Percentiles rank a stretch among this genome's conserved stretches.
Conservation (phyloP, 1,140 invertebrate species). For the Bombus breviceps region DNA sequence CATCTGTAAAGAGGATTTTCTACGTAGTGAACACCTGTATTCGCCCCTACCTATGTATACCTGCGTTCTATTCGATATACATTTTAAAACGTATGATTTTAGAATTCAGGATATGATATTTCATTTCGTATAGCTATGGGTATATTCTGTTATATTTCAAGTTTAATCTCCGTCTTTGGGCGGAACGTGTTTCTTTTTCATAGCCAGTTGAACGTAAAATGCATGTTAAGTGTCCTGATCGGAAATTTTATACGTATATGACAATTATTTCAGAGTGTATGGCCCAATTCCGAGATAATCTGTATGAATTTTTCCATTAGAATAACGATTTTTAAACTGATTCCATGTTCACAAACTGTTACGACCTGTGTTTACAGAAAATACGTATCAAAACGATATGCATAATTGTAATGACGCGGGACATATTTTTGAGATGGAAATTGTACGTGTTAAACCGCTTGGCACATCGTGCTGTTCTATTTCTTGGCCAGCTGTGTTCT, state of each 20-base stretch:
- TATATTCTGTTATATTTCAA: background rate
- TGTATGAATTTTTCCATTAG: too few relatives aligned
- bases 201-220: background rate
- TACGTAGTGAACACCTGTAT: constrained; percentile 35
- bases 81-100: background rate
- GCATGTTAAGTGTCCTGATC: background rate
- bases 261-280: background rate
- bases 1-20: constrained; percentile 66
- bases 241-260: background rate
- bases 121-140: background rate
- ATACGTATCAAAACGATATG: too few relatives aligned
- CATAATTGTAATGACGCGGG: background rate
- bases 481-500: constrained; percentile 50
- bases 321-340: too few relatives aligned
- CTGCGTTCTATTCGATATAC: background rate
- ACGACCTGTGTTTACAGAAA: too few relatives aligned
- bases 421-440: background rate
- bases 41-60: constrained; percentile 1
- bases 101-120: background rate
- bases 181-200: background rate
- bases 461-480: constrained; percentile 14
- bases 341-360: too few relatives aligned
- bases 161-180: background rate
- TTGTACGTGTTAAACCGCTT: background rate
- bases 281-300: too few relatives aligned